A percentile compares a stretch with the other conserved stretches of the same genome.
These are phyloP conservation scores for Chaetogeoica ovagalla DNA, from an alignment of 2,888 invertebrate species.

Conservation along the genomic window DNA sequence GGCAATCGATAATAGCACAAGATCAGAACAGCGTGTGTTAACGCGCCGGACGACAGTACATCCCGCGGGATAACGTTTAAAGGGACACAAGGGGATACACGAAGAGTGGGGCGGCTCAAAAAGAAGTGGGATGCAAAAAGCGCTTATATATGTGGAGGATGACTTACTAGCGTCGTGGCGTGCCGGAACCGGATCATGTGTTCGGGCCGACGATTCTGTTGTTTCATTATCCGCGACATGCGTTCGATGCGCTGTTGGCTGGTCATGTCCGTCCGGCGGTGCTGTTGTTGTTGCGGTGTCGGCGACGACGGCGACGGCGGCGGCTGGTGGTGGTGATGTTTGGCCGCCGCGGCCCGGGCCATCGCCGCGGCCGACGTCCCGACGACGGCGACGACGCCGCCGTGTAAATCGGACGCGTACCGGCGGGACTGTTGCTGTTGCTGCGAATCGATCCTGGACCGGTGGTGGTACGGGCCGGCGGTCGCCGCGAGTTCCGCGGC, in stretches of 20 bases:
- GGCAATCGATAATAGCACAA: too few species aligned
- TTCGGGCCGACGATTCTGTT: constrained; percentile 28
- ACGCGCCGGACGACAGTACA: too few species aligned
- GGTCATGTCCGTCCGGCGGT: constrained; percentile 60
- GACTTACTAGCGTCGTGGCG: constrained; percentile 43
- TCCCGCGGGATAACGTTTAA: too few species aligned
- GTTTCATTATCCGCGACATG: constrained; percentile 48
- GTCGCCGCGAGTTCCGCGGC: not conserved
- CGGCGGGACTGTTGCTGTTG: constrained; percentile 18
- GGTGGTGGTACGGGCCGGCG: constrained; percentile 29
- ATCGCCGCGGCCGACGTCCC: not conserved
- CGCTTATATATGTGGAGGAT: too few species aligned
- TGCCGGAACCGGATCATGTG: constrained; percentile 28
- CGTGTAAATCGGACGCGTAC: constrained; percentile 5
- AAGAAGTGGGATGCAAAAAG: too few species aligned
- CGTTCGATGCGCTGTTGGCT: constrained; percentile 42
- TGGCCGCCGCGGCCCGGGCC: not conserved
- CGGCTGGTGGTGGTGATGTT: not conserved
- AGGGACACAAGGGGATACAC: too few species aligned
- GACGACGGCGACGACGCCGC: not conserved
- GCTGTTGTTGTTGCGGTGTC: constrained; percentile 69
- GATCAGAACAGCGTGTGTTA: too few species aligned
- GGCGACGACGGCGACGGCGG: not conserved
- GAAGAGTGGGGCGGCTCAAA: too few species aligned
- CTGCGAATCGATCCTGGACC: constrained; percentile 35